Evolutionary conservation across 2,113 vertebrate genomes (phyloP).

Genomic region (Reinhardtius hippoglossoides): DNA sequence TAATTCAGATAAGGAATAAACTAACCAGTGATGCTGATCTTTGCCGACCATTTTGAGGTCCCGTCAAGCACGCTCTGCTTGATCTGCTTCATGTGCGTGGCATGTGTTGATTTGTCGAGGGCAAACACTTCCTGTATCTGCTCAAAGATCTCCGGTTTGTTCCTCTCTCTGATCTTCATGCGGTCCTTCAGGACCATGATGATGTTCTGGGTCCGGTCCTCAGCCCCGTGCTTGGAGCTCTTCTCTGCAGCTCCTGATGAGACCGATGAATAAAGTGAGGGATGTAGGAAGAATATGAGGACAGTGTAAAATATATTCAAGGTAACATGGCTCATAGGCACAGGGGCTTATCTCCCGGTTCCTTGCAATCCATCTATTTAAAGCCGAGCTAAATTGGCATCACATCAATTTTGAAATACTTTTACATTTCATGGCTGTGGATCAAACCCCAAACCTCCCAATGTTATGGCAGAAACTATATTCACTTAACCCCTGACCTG

Average conservation of each 20-base stretch:
- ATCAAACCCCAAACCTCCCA: conserved; percentile 32
- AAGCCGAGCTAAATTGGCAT: conserved; percentile 15
- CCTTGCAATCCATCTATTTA: conserved; percentile 20
- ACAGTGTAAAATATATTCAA: conserved; percentile 12
- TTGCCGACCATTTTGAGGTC: conserved; percentile 98
- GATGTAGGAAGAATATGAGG: not conserved
- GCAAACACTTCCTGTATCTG: conserved; percentile 96
- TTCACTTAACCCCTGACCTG: conserved; percentile 20
- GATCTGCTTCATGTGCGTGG: conserved; percentile 94
- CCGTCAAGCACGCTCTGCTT: conserved; percentile 98
- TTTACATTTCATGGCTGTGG: not conserved
- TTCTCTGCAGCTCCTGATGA: conserved; percentile 93
- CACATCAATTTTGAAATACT: conserved; percentile 30
- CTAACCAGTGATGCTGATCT: conserved; percentile 97
- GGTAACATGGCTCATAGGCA: not conserved
- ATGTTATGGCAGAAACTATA: conserved; percentile 2
- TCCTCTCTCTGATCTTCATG: conserved; percentile 99
- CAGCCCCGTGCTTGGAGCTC: conserved; percentile 96
- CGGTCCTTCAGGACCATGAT: conserved; percentile 99
- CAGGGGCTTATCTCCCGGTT: not conserved
- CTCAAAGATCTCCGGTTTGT: conserved; percentile 98
- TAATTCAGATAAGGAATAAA: not conserved
- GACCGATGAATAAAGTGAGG: conserved; percentile 2
- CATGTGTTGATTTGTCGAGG: conserved; percentile 88
- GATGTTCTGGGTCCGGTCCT: conserved; percentile 97